These are phyloP conservation scores for Nephrotoma guestfalica DNA, from an alignment of 2,888 invertebrate genomes.

Conservation along the genomic window DNA sequence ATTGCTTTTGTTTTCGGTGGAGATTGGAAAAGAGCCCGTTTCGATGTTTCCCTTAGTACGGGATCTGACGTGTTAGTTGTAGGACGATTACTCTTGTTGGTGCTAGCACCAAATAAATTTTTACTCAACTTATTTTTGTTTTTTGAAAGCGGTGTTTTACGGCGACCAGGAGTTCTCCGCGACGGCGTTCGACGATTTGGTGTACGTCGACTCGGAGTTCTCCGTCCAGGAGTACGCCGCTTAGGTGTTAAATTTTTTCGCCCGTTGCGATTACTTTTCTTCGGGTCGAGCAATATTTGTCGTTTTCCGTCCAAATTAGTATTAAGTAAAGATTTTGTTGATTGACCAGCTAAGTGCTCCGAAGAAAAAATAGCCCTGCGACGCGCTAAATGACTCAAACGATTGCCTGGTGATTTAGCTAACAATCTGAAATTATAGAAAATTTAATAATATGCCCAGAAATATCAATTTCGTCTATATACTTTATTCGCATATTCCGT, in stretches of 20 bases:
- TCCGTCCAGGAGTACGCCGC: slow-evolving; percentile 42
- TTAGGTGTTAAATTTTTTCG: slow-evolving; percentile 23
- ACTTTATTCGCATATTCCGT: slow-evolving; percentile 42
- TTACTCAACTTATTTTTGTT: neutral
- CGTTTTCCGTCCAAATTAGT: neutral
- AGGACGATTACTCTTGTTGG: neutral
- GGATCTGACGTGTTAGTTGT: slow-evolving; percentile 18
- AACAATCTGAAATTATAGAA: slow-evolving; percentile 20
- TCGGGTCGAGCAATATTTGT: slow-evolving; percentile 10
- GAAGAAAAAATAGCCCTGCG: slow-evolving; percentile 63
- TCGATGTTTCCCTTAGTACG: slow-evolving; percentile 41
- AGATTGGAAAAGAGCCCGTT: slow-evolving; percentile 60
- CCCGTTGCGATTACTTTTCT: slow-evolving; percentile 19
- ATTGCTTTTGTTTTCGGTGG: slow-evolving; percentile 34
- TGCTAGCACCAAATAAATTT: neutral
- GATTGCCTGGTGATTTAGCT: slow-evolving; percentile 55
- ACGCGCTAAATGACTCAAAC: slow-evolving; percentile 61
- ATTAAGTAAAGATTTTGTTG: slow-evolving; percentile 23
- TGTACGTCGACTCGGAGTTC: slow-evolving; percentile 15
- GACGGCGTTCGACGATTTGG: neutral
- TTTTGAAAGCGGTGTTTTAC: neutral
- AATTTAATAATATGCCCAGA: neutral
- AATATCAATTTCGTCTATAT: slow-evolving; percentile 19
- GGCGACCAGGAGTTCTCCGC: neutral
- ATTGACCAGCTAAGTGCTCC: slow-evolving; percentile 39